phyloP scores from a whole-genome alignment of 2,113 vertebrate species.

The Athene cunicularia region DNA sequence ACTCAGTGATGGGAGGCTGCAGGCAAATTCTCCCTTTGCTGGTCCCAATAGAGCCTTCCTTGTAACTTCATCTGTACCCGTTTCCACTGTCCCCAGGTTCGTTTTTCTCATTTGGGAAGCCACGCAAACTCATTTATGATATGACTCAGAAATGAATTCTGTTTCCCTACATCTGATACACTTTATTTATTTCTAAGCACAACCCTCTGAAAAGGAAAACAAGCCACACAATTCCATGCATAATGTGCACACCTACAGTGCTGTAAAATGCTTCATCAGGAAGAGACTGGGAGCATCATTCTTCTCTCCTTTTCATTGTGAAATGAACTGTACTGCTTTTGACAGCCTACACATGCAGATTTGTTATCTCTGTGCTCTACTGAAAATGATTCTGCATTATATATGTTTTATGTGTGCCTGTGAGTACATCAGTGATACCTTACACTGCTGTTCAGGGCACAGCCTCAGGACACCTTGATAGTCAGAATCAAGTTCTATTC shows the following conservation, averaged over 20 bases:
- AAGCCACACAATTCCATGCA: not conserved
- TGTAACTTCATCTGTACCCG: not conserved
- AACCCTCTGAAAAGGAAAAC: not conserved
- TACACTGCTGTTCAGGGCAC: not conserved
- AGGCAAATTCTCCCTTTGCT: not conserved
- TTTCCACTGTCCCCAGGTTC: not conserved
- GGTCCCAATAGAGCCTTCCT: not conserved
- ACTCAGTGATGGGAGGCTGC: not conserved
- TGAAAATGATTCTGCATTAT: not conserved
- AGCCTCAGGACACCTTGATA: not conserved
- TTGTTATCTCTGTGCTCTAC: not conserved
- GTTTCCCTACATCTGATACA: not conserved
- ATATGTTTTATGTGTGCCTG: not conserved
- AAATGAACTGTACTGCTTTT: not conserved
- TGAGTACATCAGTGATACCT: not conserved
- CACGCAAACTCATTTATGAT: not conserved
- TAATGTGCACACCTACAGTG: not conserved
- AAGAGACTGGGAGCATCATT: not conserved
- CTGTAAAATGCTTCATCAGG: constrained; percentile 21
- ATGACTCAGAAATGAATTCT: not conserved
- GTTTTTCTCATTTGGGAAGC: not conserved
- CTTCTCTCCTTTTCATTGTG: not conserved
- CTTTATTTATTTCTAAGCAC: not conserved
- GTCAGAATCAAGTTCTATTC: not conserved
- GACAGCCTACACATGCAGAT: not conserved